phyloP scores from a whole-genome alignment of 2,888 invertebrate species.

The Apamea anceps region DNA sequence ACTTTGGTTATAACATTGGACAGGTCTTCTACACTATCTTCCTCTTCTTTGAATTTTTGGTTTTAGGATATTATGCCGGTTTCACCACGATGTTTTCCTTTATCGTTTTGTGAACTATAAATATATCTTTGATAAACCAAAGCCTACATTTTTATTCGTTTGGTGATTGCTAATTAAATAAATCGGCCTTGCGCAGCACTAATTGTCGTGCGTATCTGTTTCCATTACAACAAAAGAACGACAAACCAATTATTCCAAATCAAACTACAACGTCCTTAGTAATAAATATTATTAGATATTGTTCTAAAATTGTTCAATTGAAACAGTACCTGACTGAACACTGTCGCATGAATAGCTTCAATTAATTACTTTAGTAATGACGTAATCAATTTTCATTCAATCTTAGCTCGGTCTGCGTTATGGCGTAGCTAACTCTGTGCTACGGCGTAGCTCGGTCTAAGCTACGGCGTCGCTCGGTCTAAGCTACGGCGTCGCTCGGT shows the following conservation, averaged over 20 bases:
- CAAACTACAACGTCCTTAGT: not conserved
- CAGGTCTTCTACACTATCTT: too few species aligned
- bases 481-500: not conserved
- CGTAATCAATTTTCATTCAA: constrained; percentile 3
- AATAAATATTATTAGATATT: constrained; percentile 3
- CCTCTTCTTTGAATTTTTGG: not conserved
- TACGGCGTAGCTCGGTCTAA: too few species aligned
- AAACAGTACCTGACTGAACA: constrained; percentile 28
- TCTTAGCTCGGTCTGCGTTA: not conserved
- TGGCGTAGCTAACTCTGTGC: too few species aligned
- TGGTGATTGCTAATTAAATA: not conserved
- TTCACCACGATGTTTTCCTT: not conserved
- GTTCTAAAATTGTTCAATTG: not conserved
- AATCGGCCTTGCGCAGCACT: not conserved
- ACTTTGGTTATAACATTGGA: too few species aligned
- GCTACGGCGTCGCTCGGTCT: not conserved
- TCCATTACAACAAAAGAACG: not conserved
- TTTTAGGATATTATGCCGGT: not conserved
- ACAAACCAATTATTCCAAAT: not conserved
- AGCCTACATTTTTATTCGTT: not conserved
- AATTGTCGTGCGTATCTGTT: not conserved
- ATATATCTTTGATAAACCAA: not conserved
- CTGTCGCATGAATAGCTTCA: constrained; percentile 15
- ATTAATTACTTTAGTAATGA: constrained; percentile 21
- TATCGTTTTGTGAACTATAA: not conserved